A percentile compares a stretch with the other conserved stretches of the same genome.
Evolutionary conservation across 1,140 invertebrate genomes (phyloP).

Genomic region (Drosophila cardini): DNA sequence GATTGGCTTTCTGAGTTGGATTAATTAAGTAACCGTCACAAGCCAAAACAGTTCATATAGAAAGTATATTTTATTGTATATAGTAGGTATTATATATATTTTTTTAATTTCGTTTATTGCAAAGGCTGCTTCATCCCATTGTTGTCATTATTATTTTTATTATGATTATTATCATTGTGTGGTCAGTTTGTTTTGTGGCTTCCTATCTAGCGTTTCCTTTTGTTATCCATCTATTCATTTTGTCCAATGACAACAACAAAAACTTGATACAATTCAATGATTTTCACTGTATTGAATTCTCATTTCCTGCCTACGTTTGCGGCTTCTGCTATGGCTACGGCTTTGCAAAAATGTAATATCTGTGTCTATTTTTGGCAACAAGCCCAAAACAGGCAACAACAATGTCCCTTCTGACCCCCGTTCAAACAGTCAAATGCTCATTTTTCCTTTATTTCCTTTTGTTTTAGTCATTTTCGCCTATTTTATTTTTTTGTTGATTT

Average conservation of each 20-base stretch:
- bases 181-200: conserved; percentile 42
- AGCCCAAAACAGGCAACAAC: conserved; percentile 34
- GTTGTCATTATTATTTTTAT: conserved; percentile 24
- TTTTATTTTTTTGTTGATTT: conserved; percentile 40
- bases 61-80: conserved; percentile 12
- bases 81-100: conserved; percentile 1
- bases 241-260: conserved; percentile 33
- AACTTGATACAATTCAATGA: conserved; percentile 57
- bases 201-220: conserved; percentile 56
- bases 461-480: conserved; percentile 9
- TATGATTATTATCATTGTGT: conserved; percentile 33
- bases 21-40: conserved; percentile 25
- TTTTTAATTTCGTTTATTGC: conserved; percentile 44
- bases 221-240: conserved; percentile 78
- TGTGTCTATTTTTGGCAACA: conserved; percentile 69
- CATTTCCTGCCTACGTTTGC: conserved; percentile 57
- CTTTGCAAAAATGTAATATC: conserved; percentile 60
- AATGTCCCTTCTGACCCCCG: conserved; percentile 37
- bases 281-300: conserved; percentile 78
- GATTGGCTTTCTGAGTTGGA: conserved; percentile 26
- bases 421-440: conserved; percentile 22
- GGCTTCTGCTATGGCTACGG: conserved; percentile 17
- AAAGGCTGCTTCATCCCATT: conserved; percentile 9
- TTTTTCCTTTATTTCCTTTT: conserved; percentile 25
- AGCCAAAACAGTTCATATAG: not conserved